Evolutionary conservation across 2,113 vertebrate species (phyloP).

Genomic region (Macrotus californicus): DNA sequence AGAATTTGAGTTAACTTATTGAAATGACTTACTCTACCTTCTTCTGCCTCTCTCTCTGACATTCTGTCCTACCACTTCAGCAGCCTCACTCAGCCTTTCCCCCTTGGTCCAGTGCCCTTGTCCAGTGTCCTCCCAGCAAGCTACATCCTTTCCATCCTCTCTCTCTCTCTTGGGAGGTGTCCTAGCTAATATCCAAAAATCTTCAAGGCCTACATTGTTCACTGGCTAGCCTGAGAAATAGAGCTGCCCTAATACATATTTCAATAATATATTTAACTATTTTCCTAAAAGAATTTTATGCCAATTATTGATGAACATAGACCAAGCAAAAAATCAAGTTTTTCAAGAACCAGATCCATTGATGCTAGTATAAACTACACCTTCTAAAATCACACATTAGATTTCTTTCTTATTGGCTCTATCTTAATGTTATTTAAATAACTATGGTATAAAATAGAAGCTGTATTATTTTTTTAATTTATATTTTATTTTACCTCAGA

Average conservation of each 20-base stretch:
- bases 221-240: not conserved
- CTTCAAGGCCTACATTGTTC: not conserved
- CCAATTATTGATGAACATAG: not conserved
- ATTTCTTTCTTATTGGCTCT: not conserved
- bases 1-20: not conserved
- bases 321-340: not conserved
- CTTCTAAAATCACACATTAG: not conserved
- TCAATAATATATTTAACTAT: not conserved
- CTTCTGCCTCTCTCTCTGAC: not conserved
- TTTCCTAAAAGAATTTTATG: constrained; percentile 21
- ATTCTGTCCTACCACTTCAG: not conserved
- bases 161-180: not conserved
- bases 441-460: not conserved
- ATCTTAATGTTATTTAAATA: constrained; percentile 34
- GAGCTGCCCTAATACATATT: not conserved
- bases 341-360: not conserved
- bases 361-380: not conserved
- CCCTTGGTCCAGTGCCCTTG: not conserved
- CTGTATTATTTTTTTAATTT: not conserved
- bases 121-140: not conserved
- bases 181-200: not conserved
- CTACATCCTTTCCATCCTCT: not conserved
- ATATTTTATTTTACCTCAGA: constrained; percentile 66
- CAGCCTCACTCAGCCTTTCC: not conserved
- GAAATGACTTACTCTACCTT: not conserved